Conservation (phyloP, 2,113 vertebrate species). For the Baryphthengus martii region DNA sequence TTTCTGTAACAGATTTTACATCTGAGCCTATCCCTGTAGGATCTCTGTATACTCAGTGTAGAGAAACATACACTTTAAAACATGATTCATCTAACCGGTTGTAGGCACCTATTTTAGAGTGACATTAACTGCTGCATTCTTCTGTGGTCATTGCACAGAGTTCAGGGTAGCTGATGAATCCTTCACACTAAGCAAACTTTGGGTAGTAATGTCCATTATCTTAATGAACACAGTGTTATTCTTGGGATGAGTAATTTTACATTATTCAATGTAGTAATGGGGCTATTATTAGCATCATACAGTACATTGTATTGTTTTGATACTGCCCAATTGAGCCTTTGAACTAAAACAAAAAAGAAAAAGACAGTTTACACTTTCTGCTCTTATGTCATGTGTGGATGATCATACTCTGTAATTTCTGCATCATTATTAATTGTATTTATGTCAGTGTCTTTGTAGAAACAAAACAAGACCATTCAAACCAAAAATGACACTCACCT, state of each 20-base stretch:
- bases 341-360: not conserved
- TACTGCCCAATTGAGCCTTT: not conserved
- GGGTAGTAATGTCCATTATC: not conserved
- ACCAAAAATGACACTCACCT: not conserved
- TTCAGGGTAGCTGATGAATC: not conserved
- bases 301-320: not conserved
- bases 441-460: not conserved
- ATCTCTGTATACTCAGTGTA: not conserved
- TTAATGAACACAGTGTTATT: not conserved
- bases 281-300: not conserved
- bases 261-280: not conserved
- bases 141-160: not conserved
- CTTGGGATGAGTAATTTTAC: not conserved
- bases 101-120: not conserved
- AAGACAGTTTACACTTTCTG: not conserved
- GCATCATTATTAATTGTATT: not conserved
- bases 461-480: not conserved
- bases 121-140: not conserved
- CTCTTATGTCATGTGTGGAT: accelerated
- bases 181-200: not conserved
- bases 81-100: not conserved
- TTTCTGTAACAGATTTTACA: not conserved
- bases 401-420: not conserved
- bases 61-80: not conserved
- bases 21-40: not conserved